Conservation (phyloP, 2,113 vertebrate species). For the Sander lucioperca region DNA sequence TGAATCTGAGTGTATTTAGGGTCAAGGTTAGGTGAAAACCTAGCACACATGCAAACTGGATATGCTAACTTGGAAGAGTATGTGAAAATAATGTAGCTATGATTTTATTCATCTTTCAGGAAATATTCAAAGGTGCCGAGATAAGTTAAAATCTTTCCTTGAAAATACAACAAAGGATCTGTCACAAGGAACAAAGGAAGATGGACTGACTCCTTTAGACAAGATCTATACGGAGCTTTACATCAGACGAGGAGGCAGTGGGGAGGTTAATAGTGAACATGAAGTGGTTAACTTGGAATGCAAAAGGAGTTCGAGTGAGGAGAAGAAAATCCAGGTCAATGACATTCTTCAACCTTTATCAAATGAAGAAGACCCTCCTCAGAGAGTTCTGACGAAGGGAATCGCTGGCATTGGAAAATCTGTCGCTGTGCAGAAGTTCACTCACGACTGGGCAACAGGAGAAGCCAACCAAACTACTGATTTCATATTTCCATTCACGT, state of each 20-base stretch:
- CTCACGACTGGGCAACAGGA: constrained; percentile 25
- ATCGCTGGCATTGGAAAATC: constrained; percentile 50
- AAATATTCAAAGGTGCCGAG: not conserved
- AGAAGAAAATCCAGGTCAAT: constrained; percentile 23
- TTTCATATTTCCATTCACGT: constrained; percentile 39
- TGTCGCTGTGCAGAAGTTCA: constrained; percentile 46
- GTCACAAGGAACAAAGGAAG: not conserved
- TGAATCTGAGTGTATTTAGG: no score
- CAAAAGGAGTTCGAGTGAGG: not conserved
- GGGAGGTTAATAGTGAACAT: constrained; percentile 23
- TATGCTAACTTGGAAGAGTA: not conserved
- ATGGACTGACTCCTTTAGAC: not conserved
- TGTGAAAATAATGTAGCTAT: not conserved
- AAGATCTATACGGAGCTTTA: constrained; percentile 8
- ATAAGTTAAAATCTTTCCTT: constrained; percentile 30
- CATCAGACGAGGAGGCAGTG: constrained; percentile 22
- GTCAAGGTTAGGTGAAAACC: no score
- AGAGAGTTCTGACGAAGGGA: constrained; percentile 39
- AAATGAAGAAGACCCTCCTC: not conserved
- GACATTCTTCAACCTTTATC: constrained; percentile 20
- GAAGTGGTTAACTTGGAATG: constrained; percentile 16
- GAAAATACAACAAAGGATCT: not conserved
- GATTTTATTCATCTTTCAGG: constrained; percentile 17
- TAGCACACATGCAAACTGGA: not conserved
- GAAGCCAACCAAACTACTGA: not conserved